Percentiles rank a stretch among this genome's conserved stretches.
phyloP scores from a whole-genome alignment of 2,888 invertebrate genomes.

The Rhynchonema sp. region DNA sequence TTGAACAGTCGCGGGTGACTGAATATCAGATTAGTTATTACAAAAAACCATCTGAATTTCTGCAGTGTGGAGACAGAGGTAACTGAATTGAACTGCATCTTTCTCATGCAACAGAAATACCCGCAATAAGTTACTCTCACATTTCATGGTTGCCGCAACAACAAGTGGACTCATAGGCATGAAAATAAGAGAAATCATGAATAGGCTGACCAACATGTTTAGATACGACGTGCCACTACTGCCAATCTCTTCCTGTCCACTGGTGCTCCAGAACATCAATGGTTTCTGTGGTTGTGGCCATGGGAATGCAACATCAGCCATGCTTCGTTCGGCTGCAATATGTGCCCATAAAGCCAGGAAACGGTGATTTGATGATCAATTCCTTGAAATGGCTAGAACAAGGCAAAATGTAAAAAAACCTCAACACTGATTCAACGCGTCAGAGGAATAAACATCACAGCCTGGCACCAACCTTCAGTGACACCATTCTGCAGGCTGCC shows the following conservation, averaged over 20 bases:
- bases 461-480: constrained; percentile 42
- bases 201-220: constrained; percentile 40
- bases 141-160: not conserved
- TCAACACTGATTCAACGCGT: no score
- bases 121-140: constrained; percentile 2
- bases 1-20: no score
- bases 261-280: constrained; percentile 93
- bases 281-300: constrained; percentile 92
- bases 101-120: not conserved
- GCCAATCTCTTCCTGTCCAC: constrained; percentile 92
- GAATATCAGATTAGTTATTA: no score
- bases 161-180: not conserved
- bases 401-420: no score
- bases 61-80: no score
- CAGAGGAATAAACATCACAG: no score
- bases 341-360: not conserved
- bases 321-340: constrained; percentile 60
- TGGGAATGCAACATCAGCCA: constrained; percentile 74
- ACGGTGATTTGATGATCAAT: not conserved
- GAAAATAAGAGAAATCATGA: not conserved
- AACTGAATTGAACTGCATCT: no score
- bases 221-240: constrained; percentile 94
- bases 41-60: no score
- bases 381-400: not conserved
- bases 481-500: constrained; percentile 97